Conservation (phyloP, 2,797 vertebrate genomes). For the Gymnoscopelus braueri region DNA sequence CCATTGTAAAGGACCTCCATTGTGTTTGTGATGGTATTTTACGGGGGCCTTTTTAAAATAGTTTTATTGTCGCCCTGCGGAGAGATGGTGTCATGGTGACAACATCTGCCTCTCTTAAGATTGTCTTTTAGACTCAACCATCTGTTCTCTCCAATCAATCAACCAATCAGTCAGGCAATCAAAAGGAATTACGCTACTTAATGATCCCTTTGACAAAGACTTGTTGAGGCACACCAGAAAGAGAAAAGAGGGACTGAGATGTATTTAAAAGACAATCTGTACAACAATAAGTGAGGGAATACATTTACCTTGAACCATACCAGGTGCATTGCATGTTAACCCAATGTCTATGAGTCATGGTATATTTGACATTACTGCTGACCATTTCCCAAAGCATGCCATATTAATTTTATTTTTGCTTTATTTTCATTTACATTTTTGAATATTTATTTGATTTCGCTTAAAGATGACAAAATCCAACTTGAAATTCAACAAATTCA, state of each 20-base stretch:
- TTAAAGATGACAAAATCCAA: too few species aligned
- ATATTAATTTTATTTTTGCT: too few species aligned
- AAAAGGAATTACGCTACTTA: constrained; percentile 8
- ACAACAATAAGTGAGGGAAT: too few species aligned
- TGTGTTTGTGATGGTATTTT: neutral
- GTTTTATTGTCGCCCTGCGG: neutral
- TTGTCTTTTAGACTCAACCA: constrained; percentile 8
- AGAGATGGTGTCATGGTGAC: neutral
- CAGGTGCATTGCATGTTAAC: too few species aligned
- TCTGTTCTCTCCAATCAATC: constrained; percentile 6
- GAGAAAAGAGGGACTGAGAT: constrained; percentile 1
- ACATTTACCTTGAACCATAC: too few species aligned
- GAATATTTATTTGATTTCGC: too few species aligned
- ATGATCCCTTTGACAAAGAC: constrained; percentile 5
- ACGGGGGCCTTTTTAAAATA: neutral
- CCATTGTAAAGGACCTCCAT: neutral
- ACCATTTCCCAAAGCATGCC: too few species aligned
- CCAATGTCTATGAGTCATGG: too few species aligned
- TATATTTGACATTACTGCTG: too few species aligned
- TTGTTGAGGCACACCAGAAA: neutral
- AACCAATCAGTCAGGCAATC: constrained; percentile 14
- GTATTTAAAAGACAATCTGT: too few species aligned
- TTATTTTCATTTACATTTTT: too few species aligned
- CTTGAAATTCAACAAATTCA: too few species aligned
- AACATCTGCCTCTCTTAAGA: neutral